Percentiles rank a stretch among this genome's conserved stretches.
These are phyloP conservation scores for Melanostoma mellinum DNA, from an alignment of 2,888 invertebrate genomes.

Conservation along the genomic window DNA sequence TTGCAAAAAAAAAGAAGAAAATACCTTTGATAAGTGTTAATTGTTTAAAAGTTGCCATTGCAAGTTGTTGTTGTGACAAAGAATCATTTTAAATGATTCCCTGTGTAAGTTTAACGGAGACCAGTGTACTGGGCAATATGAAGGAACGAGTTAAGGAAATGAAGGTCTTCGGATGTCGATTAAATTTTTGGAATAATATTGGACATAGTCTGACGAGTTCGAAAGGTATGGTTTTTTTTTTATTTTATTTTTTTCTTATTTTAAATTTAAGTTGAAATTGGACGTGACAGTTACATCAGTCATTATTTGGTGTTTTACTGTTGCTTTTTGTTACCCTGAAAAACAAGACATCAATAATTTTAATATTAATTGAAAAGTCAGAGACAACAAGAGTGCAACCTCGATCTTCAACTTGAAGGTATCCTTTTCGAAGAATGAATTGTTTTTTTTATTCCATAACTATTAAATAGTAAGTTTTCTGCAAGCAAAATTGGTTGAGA, in stretches of 20 bases:
- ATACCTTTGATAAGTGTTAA: constrained; percentile 15
- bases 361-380: too few relatives aligned
- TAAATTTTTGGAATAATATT: constrained; percentile 83
- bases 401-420: too few relatives aligned
- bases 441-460: too few relatives aligned
- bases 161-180: constrained; percentile 83
- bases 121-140: constrained; percentile 83
- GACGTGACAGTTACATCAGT: too few relatives aligned
- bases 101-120: constrained; percentile 82
- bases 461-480: too few relatives aligned
- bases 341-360: too few relatives aligned
- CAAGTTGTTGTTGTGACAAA: constrained; percentile 35
- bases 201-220: constrained; percentile 81
- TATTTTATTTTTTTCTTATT: not conserved
- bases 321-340: too few relatives aligned
- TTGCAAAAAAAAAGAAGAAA: constrained; percentile 4
- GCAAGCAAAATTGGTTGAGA: too few relatives aligned
- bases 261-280: not conserved
- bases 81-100: constrained; percentile 80
- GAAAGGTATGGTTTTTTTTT: constrained; percentile 77
- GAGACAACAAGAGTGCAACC: too few relatives aligned
- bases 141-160: constrained; percentile 83
- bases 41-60: constrained; percentile 32
- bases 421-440: too few relatives aligned
- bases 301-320: too few relatives aligned